phyloP scores from a whole-genome alignment of 2,888 invertebrate genomes.

The Mythimna ferrago region DNA sequence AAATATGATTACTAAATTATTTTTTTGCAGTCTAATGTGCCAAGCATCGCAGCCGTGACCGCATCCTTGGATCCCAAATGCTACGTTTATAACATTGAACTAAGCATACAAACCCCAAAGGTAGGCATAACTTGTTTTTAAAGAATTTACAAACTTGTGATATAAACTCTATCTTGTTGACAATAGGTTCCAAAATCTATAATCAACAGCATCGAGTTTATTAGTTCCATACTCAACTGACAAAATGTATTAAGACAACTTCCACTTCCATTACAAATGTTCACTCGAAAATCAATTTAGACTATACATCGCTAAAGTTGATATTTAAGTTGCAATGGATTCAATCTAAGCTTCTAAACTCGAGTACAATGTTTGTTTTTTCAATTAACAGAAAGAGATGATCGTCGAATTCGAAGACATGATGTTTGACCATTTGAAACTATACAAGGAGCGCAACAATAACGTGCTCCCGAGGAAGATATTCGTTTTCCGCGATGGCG shows the following conservation, averaged over 20 bases:
- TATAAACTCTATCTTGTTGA: background rate
- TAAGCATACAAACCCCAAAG: slow-evolving; percentile 94
- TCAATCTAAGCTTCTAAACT: background rate
- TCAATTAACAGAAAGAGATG: slow-evolving; percentile 91
- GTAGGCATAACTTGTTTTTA: slow-evolving; percentile 64
- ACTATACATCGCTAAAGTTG: background rate
- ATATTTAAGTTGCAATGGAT: background rate
- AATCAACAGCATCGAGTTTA: background rate
- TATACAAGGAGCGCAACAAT: slow-evolving; percentile 87
- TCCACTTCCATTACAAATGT: background rate
- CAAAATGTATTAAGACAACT: background rate
- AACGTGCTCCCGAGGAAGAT: slow-evolving; percentile 91
- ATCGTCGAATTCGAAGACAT: slow-evolving; percentile 94
- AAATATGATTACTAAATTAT: slow-evolving; percentile 2
- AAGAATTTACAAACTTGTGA: slow-evolving; percentile 5
- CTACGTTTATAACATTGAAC: slow-evolving; percentile 94
- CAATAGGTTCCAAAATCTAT: background rate
- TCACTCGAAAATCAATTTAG: background rate
- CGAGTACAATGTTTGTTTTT: background rate
- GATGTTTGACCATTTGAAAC: slow-evolving; percentile 91
- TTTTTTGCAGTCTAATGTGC: slow-evolving; percentile 83
- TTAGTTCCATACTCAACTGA: background rate
- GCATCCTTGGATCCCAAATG: slow-evolving; percentile 93
- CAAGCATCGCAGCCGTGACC: slow-evolving; percentile 94
- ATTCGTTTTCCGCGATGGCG: slow-evolving; percentile 96